Evolutionary conservation across 2,888 invertebrate genomes (phyloP), one percentile per base, ranked within the genome.

Genomic region (Arge pagana): DNA sequence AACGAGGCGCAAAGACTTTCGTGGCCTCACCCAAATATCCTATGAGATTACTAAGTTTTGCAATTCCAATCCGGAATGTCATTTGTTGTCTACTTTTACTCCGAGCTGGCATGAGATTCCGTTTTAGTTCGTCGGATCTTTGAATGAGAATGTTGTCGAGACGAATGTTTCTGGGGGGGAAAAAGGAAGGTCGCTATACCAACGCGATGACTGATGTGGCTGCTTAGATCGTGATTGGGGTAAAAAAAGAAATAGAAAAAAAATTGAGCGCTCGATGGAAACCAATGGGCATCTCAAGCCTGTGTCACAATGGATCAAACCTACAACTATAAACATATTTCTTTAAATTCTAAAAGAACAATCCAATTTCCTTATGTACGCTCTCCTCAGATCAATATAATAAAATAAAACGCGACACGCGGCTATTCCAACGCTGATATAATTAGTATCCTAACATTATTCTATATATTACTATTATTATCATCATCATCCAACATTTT

Each of bases 281-380:
- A 30, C 19, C 8, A n/a, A 13, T 8, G 11, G 7, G 4, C 26
- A 40, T 48, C 50, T 41, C 48, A 48, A 39, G 52, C 55, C 58
- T 61, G 66, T 63, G 63, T 63, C 56, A 64, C 68, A 61, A 67
- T 66, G 64, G 63, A 63, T 63, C 67, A 68, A 70, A 67, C 61
- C 53, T 67, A 63, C 55, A 66, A 68, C 57, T 60, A 60, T 65
- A 65, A 66, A 63, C 55, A 61, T 58, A 59, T 61, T 26, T 26
- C 8, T 26, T 50, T 54, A 42, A 52, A 58, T 63, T 62, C 62
- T 57, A 65, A 63, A 62, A 61, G 56, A 64, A 67, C 67, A 70
- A 64, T 68, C 63, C 63, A 66, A 65, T 61, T 61, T 65, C 60
- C 61, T 57, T 62, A 63, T 57, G 58, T 58, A 11, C 56, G 56